Evolutionary conservation across 2,888 invertebrate species (phyloP).

Genomic region (Actias luna): DNA sequence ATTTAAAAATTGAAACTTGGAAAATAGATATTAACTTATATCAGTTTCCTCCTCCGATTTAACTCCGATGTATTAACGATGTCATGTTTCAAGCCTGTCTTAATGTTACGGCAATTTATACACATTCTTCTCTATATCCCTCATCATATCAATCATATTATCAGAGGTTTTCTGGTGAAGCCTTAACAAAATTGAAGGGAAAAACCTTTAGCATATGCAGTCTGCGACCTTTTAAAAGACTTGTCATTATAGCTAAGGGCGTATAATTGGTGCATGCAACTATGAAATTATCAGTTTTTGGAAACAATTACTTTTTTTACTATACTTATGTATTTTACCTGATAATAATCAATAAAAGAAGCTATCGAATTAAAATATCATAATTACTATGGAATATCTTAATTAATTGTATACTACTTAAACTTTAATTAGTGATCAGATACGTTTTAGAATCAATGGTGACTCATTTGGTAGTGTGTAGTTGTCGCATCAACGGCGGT

Average conservation of each 20-base stretch:
- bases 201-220: slow-evolving; percentile 46
- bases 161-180: slow-evolving; percentile 30
- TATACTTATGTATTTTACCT: not conserved
- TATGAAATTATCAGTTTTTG: slow-evolving; percentile 40
- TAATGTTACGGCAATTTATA: slow-evolving; percentile 34
- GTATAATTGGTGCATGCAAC: slow-evolving; percentile 53
- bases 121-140: slow-evolving; percentile 22
- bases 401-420: not conserved
- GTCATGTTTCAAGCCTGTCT: slow-evolving; percentile 24
- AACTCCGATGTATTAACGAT: slow-evolving; percentile 19
- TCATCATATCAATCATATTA: slow-evolving; percentile 47
- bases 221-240: slow-evolving; percentile 46
- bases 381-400: not conserved
- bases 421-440: too few species aligned
- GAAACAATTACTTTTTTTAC: not conserved
- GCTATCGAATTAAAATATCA: not conserved
- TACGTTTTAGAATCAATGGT: too few species aligned
- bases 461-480: too few species aligned
- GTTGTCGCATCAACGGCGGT: too few species aligned
- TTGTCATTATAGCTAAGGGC: slow-evolving; percentile 41
- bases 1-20: too few species aligned
- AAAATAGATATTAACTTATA: too few species aligned
- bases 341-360: not conserved
- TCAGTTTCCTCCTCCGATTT: not conserved
- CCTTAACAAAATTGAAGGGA: slow-evolving; percentile 47